A percentile compares a stretch with the other conserved stretches of the same genome.
phyloP scores from a whole-genome alignment of 2,797 vertebrate species.

The Melanitta fusca region DNA sequence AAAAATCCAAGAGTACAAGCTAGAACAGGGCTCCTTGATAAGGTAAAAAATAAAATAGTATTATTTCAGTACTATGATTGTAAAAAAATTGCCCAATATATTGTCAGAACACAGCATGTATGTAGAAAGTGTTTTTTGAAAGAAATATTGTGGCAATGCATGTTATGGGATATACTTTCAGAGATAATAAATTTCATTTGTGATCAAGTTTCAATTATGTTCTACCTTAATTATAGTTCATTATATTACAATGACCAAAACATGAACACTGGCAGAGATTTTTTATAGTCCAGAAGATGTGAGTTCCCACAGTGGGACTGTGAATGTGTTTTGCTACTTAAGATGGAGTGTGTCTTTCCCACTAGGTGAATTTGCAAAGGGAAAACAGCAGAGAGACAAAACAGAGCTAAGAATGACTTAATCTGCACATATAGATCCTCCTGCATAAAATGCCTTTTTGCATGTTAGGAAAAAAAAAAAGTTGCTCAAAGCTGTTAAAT shows the following conservation, averaged over 20 bases:
- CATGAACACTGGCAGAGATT: background rate
- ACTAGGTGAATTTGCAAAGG: background rate
- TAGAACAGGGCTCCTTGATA: background rate
- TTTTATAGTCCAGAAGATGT: background rate
- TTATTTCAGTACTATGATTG: background rate
- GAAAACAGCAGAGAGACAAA: background rate
- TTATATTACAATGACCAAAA: background rate
- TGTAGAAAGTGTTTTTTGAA: background rate
- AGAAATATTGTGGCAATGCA: background rate
- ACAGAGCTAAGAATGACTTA: background rate
- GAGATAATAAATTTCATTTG: background rate
- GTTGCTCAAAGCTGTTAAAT: background rate
- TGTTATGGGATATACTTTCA: background rate
- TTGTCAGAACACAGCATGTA: background rate
- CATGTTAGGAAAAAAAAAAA: accelerated
- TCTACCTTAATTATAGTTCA: background rate
- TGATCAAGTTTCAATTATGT: background rate
- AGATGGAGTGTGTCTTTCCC: background rate
- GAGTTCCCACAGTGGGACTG: background rate
- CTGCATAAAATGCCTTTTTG: background rate
- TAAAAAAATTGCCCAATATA: background rate
- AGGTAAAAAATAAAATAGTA: background rate
- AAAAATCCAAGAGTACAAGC: background rate
- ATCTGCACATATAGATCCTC: background rate
- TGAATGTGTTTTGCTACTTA: background rate